Conservation (phyloP, 1,140 invertebrate genomes). For the Leptinotarsa undecemlineata region DNA sequence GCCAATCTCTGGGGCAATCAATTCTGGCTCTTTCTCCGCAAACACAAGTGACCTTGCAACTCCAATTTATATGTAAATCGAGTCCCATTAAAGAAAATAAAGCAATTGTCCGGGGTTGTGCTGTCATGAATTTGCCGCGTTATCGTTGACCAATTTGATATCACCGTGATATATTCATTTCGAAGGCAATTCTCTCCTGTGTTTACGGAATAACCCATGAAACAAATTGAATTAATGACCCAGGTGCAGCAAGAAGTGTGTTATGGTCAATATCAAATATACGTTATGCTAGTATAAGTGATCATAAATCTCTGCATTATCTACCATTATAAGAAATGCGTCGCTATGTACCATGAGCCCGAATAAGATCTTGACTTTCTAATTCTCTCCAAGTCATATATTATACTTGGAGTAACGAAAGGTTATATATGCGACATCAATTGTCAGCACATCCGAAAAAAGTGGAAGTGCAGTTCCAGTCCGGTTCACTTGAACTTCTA, state of each 20-base stretch:
- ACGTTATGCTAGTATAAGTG: too few species aligned
- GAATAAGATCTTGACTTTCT: too few species aligned
- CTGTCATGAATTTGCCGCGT: background rate
- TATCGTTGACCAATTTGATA: background rate
- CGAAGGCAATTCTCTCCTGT: background rate
- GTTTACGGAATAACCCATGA: background rate
- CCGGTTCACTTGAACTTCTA: too few species aligned
- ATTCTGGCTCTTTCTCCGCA: background rate
- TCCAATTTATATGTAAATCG: slow-evolving; percentile 2
- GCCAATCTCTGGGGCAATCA: background rate
- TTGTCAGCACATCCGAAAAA: too few species aligned
- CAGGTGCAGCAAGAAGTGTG: background rate
- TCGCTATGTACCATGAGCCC: too few species aligned
- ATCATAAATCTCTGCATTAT: too few species aligned
- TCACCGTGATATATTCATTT: background rate
- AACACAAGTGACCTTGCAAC: background rate
- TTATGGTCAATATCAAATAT: slow-evolving; percentile 1
- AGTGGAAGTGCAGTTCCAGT: too few species aligned
- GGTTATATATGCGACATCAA: too few species aligned
- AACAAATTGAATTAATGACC: background rate
- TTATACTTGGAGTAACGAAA: too few species aligned
- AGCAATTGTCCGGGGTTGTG: slow-evolving; percentile 3
- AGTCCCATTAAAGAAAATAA: background rate
- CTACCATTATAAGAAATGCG: too few species aligned
- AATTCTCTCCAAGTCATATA: too few species aligned